Evolutionary conservation across 1,140 invertebrate species (phyloP).

Genomic region (Thaumetopoea pityocampa): DNA sequence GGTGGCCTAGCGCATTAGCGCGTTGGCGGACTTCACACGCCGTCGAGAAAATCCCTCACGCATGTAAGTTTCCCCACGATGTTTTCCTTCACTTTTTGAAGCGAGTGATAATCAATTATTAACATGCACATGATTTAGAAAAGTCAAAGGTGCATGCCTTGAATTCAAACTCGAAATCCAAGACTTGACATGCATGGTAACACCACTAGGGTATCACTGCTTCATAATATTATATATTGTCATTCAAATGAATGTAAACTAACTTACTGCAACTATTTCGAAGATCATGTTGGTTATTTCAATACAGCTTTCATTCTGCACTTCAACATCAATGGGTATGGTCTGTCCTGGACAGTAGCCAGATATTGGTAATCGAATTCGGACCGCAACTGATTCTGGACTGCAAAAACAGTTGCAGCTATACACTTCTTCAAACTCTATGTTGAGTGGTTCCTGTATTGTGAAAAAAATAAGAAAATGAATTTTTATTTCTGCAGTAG

Average conservation of each 20-base stretch:
- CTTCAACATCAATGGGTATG: conserved; percentile 76
- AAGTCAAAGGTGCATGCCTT: no score
- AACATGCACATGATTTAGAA: no score
- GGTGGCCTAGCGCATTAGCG: no score
- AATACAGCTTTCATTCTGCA: conserved; percentile 77
- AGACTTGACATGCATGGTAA: no score
- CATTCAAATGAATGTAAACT: background rate
- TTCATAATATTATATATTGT: no score
- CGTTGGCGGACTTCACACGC: no score
- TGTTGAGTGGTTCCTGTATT: conserved; percentile 74
- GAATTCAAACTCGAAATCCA: no score
- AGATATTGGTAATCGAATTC: conserved; percentile 70
- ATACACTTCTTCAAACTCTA: conserved; percentile 78
- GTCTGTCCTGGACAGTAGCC: conserved; percentile 78
- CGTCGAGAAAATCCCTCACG: no score
- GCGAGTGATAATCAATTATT: no score
- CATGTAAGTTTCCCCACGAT: no score
- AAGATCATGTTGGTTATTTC: conserved; percentile 70
- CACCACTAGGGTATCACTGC: no score
- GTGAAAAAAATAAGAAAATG: background rate
- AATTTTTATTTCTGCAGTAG: conserved; percentile 8
- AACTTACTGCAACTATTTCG: conserved; percentile 68
- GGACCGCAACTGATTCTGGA: conserved; percentile 71
- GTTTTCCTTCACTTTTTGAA: no score
- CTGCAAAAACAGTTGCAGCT: conserved; percentile 77